Percentiles rank a stretch among this genome's conserved stretches.
phyloP scores from a whole-genome alignment of 2,888 invertebrate genomes.

The Drosophila villosipedis region DNA sequence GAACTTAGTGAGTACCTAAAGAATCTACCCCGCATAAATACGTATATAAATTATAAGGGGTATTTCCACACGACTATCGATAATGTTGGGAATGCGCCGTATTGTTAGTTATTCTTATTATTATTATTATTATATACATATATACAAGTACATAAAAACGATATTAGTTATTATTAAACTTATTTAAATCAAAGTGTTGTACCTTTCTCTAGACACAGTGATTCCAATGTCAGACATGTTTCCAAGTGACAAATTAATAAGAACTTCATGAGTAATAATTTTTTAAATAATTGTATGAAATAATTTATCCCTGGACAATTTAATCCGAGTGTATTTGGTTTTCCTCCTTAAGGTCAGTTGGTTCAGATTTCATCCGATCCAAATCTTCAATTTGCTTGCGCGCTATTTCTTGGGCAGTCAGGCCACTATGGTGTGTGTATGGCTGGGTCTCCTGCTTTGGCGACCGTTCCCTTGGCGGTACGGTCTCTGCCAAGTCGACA shows the following conservation, averaged over 20 bases:
- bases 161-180: slow-evolving; percentile 44
- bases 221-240: neutral
- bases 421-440: too few relatives aligned
- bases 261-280: neutral
- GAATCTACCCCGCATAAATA: slow-evolving; percentile 27
- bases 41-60: slow-evolving; percentile 28
- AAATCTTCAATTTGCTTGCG: slow-evolving; percentile 22
- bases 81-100: slow-evolving; percentile 33
- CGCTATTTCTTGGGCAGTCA: neutral
- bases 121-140: slow-evolving; percentile 41
- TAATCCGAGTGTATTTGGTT: neutral
- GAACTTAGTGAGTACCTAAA: slow-evolving; percentile 58
- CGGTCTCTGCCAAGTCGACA: neutral
- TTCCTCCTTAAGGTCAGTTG: slow-evolving; percentile 9
- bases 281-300: neutral
- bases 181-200: slow-evolving; percentile 31
- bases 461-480: neutral
- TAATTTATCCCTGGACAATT: neutral
- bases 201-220: neutral
- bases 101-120: slow-evolving; percentile 74
- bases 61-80: slow-evolving; percentile 23
- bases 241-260: neutral
- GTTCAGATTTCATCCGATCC: slow-evolving; percentile 1
- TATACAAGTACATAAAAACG: slow-evolving; percentile 36
- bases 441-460: neutral